Base-by-base conservation (phyloP, 1,140 invertebrate species). In the Bombus picipes region DNA sequence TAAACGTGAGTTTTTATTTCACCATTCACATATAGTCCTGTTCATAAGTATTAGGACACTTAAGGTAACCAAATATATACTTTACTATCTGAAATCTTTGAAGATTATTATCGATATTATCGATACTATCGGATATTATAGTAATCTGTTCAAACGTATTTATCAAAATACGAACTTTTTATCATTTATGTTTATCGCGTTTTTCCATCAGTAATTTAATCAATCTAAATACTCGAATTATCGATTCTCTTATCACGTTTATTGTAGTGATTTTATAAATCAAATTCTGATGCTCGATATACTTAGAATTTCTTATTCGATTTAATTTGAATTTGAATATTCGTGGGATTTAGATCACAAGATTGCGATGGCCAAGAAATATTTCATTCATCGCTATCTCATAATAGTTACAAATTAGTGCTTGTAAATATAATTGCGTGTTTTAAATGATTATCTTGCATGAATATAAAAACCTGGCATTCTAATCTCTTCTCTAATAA, bases 1-100 rank as follows among this genome's bases (percentile, higher is more conserved):
- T 95, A 90, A 95, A 94, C 89, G 95, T 95, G 81, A 95, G 95
- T 95, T 53, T 84, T 47, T n/a, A 4, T 22, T 22, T 39, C 3
- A 6, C 32, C 5, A n/a, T 22, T 0, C 6, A 0, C 34, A 28
- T 74, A 34, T 3, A 62, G 8, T n/a, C 6, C 10, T 25, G 13
- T 53, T 62, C 28, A n/a, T 62, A 62, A n/a, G 59, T 62, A n/a
- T n/a, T n/a, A 13, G 59, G 28, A 62, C 10, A 28, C 10, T 12
- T 62, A 3, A 62, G 12, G 4, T 4, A n/a, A 62, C 0, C 28
- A 12, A 62, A 62, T 62, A 28, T n/a, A 62, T 62, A n/a, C 4
- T 62, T 47, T 12, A 5, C 4, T 12, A 1, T 62, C 2, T n/a
- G 10, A 62, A 62, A 62, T n/a, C 59, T 4, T n/a, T 1, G 28